phyloP scores from a whole-genome alignment of 2,113 vertebrate species.

The Caranx ignobilis region DNA sequence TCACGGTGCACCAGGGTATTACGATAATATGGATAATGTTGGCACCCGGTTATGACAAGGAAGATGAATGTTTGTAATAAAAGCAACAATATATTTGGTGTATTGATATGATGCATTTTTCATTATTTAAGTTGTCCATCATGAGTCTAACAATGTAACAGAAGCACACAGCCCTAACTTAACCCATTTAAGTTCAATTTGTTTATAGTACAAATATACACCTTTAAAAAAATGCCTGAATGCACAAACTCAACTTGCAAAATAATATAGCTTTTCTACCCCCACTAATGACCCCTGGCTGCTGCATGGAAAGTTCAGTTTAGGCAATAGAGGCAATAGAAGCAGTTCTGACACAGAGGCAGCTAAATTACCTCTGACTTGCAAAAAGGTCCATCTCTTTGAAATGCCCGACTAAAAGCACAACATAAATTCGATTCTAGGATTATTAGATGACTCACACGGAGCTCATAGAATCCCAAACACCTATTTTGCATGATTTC shows the following conservation, averaged over 20 bases:
- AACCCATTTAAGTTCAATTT: neutral
- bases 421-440: slow-evolving; percentile 28
- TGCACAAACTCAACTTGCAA: neutral
- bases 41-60: too few relatives aligned
- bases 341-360: slow-evolving; percentile 12
- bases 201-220: neutral
- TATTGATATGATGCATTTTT: too few relatives aligned
- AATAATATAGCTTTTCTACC: neutral
- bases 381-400: slow-evolving; percentile 38
- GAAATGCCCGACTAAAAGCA: slow-evolving; percentile 17
- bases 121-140: too few relatives aligned
- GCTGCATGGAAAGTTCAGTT: slow-evolving; percentile 24
- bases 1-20: too few relatives aligned
- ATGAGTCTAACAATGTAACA: neutral
- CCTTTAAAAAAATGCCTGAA: neutral
- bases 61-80: too few relatives aligned
- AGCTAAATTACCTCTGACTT: slow-evolving; percentile 35
- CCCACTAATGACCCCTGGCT: slow-evolving; percentile 22
- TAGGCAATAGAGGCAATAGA: slow-evolving; percentile 19
- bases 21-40: too few relatives aligned
- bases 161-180: neutral
- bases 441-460: slow-evolving; percentile 35
- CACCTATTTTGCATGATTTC: neutral
- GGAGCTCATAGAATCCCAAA: slow-evolving; percentile 19
- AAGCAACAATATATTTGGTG: neutral